Conservation (phyloP, 1,140 invertebrate species). For the Drosophila sturtevanti region DNA sequence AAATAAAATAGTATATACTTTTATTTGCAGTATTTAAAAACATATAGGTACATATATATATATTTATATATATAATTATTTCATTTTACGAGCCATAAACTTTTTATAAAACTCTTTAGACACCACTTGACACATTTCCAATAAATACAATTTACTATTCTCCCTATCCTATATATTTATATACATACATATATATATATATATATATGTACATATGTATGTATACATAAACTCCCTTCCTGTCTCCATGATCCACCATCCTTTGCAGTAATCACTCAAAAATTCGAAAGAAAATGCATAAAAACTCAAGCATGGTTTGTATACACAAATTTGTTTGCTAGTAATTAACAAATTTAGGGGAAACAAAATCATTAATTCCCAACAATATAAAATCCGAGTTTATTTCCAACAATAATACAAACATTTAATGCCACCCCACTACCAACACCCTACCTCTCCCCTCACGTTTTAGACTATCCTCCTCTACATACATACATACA, state of each 20-base stretch:
- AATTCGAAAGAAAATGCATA: conserved; percentile 78
- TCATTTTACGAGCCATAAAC: neutral
- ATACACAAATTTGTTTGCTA: conserved; percentile 78
- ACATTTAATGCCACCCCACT: conserved; percentile 53
- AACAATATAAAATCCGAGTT: conserved; percentile 79
- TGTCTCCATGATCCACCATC: neutral
- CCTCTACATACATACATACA: no score
- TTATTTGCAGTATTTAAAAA: neutral
- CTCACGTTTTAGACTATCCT: neutral
- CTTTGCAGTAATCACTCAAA: conserved; percentile 62
- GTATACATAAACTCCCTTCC: neutral
- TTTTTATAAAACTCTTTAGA: neutral
- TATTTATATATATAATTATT: neutral
- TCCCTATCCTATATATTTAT: neutral
- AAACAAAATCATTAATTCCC: conserved; percentile 79
- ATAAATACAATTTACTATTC: conserved; percentile 7
- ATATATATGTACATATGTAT: neutral
- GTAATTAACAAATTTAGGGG: conserved; percentile 81
- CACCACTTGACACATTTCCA: conserved; percentile 11
- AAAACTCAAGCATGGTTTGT: conserved; percentile 75
- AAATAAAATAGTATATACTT: no score
- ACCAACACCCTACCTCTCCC: neutral
- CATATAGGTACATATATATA: neutral
- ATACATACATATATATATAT: neutral
- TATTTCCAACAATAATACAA: conserved; percentile 81